Base-by-base conservation (phyloP, 92 coral and sea anemone species). In the Epizoanthus illoricatus region DNA sequence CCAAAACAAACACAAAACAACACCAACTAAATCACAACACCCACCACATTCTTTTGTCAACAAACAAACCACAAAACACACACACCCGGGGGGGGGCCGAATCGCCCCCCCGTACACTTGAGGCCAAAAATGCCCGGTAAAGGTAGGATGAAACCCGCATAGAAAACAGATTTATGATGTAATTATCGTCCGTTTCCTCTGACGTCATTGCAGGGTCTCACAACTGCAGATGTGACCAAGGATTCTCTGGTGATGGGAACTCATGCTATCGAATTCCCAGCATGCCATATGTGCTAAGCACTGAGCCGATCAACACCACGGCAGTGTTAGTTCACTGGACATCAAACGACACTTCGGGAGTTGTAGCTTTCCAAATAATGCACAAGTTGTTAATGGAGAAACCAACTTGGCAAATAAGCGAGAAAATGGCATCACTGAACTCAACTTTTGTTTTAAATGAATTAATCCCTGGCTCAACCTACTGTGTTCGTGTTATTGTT, bases 221-320 rank as follows among this genome's bases (percentile, higher is more conserved):
- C 61, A 36, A 52, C 17, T 89, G 92, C 76, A 68, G 47, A 2
- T 89, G 92, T 23, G 18, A 21, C 2, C 12, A 79, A 4, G 92
- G 89, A 20, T 89, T 65, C 28, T 19, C 41, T 6, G 92, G 92
- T 43, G 49, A 89, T 47, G 91, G 91, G 3, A 49, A 67, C 40
- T 80, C 69, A 4, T 85, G 92, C 40, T 42, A 80, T 23, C 87
- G 41, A 7, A 41, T 52, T 42, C 83, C 54, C 7, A 45, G 40
- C 23, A 64, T 64, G 23, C 89, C 92, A 3, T 7, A 13, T 21
- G 47, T 80, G 3, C 17, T 85, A 65, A 74, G 18, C 4, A 65
- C 82, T 47, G 84, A 80, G 11, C 80, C 15, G 52, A n/a, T 86
- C 65, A 54, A 36, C 43, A 33, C 84, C 16, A 85, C 41, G 0